Evolutionary conservation across 2,797 vertebrate genomes (phyloP), one percentile per base, ranked within the genome.

Genomic region (Pteronotus mesoamericanus): DNA sequence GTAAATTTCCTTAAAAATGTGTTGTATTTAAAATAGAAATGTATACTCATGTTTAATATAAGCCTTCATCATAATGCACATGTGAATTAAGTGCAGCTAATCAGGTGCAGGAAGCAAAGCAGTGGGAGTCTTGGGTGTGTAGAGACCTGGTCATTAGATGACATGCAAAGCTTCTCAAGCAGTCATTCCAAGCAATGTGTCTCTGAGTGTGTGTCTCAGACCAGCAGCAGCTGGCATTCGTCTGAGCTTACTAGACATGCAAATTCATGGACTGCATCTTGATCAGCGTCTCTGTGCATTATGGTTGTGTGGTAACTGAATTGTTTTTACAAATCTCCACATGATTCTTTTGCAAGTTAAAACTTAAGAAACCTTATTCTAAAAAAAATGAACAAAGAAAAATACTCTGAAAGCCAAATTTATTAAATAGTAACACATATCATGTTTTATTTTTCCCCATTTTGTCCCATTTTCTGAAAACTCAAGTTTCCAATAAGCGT

Each of bases 121-220:
- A 3, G 1, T 6, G 6, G 2, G 29, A 11, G 10, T 18, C 6
- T 22, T 18, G n/a, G n/a, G 51, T 5, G 8, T 0, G 22, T 26
- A 2, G 4, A 7, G 22, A 18, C 29, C 5, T 34, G 37, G 59
- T 37, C 21, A 21, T 78, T 46, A 57, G 19, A 18, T 14, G 6
- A 5, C 1, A 29, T 0, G 3, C 24, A 55, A 0, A 6, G 14
- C 72, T 92, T 39, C 48, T 57, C 18, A 71, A 18, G 22, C 32
- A 34, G 14, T 26, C 24, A 2, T 72, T 53, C 16, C 29, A 26
- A 11, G 22, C 29, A 39, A 10, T 21, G 34, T 1, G 39, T 64
- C 51, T 83, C 75, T 22, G 0, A 7, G 1, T 22, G 21, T 37
- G 29, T 3, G 21, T 22, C n/a, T 55, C 69, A 89, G 9, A 42